Conservation (phyloP, 2,888 invertebrate genomes). For the Melinaea menophilus region DNA sequence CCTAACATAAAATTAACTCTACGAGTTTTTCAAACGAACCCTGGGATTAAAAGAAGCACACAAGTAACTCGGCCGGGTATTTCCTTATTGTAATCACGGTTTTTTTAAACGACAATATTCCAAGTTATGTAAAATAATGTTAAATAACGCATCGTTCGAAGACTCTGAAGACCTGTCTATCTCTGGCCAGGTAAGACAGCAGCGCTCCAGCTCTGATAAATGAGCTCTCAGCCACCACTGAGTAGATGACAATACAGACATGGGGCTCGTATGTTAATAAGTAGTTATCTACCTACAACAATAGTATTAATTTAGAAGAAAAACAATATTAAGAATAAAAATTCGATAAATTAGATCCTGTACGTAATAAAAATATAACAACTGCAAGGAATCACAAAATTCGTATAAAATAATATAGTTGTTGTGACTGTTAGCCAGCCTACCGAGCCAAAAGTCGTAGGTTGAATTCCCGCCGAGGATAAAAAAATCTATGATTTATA, state of each 20-base stretch:
- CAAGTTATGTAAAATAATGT: not conserved
- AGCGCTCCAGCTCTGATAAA: constrained; percentile 91
- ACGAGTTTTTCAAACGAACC: too few species aligned
- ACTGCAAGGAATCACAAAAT: too few species aligned
- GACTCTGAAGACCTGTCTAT: constrained; percentile 82
- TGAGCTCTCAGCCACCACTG: constrained; percentile 89
- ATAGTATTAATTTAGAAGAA: not conserved
- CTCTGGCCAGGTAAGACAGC: constrained; percentile 90
- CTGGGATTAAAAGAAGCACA: too few species aligned
- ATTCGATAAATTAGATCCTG: not conserved
- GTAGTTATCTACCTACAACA: constrained; percentile 87
- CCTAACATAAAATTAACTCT: too few species aligned
- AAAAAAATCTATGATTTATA: too few species aligned
- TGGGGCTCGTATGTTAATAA: constrained; percentile 94
- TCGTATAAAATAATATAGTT: too few species aligned
- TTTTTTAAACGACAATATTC: too few species aligned
- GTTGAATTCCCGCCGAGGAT: too few species aligned
- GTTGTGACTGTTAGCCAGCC: too few species aligned
- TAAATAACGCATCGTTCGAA: constrained; percentile 83
- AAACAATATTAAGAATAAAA: not conserved
- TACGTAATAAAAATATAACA: not conserved
- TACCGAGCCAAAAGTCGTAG: too few species aligned
- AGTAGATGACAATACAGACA: constrained; percentile 94
- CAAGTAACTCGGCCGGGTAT: too few species aligned
- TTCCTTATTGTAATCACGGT: too few species aligned